Conservation (phyloP, 2,888 invertebrate genomes). For the Drosophila maculinotata region DNA sequence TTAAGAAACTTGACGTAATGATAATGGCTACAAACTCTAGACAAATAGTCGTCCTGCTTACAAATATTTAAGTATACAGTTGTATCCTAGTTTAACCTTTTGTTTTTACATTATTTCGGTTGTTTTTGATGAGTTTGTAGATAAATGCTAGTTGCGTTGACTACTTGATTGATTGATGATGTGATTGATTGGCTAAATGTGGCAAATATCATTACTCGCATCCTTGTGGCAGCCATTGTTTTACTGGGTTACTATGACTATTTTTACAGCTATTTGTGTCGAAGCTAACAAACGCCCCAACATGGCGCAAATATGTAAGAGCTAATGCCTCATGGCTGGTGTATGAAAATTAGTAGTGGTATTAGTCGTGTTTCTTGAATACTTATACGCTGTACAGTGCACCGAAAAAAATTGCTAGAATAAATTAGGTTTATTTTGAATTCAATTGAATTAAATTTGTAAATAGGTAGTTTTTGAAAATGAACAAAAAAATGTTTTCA, state of each 20-base stretch:
- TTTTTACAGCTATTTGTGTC: constrained; percentile 72
- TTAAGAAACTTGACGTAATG: background rate
- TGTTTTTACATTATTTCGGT: background rate
- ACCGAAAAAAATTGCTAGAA: background rate
- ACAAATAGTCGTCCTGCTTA: background rate
- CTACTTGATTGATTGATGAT: constrained; percentile 53
- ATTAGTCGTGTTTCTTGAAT: constrained; percentile 34
- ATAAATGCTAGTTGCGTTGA: constrained; percentile 27
- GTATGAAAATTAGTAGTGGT: constrained; percentile 26
- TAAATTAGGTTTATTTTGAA: no score
- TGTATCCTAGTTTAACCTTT: constrained; percentile 9
- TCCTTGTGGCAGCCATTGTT: constrained; percentile 6
- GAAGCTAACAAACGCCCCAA: constrained; percentile 33
- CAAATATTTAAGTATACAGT: background rate
- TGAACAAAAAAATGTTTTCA: no score
- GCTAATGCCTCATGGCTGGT: constrained; percentile 34
- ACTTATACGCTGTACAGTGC: background rate
- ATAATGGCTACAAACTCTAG: background rate
- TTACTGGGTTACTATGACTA: constrained; percentile 72
- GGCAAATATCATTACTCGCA: constrained; percentile 47
- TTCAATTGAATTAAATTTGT: no score
- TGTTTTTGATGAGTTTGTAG: constrained; percentile 13
- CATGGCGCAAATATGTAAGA: constrained; percentile 37
- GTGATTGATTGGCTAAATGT: constrained; percentile 56
- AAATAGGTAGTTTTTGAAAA: no score